These are phyloP conservation scores for Montipora cactus DNA, from an alignment of 64 coral and sea anemone genomes.

Conservation along the genomic window DNA sequence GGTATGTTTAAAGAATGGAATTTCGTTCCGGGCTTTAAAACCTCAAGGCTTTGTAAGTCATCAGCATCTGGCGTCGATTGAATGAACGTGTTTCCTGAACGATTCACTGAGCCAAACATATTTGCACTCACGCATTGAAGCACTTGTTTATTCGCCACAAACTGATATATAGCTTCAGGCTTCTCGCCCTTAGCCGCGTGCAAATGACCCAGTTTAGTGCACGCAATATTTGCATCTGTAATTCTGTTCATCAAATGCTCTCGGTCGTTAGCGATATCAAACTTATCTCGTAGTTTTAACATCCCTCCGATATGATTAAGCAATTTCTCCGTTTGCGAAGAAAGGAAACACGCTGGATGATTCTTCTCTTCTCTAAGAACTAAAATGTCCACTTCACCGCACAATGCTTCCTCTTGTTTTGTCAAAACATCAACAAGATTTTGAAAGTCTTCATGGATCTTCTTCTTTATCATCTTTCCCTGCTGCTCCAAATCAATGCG, in stretches of 20 bases:
- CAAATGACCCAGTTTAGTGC: conserved; percentile 54
- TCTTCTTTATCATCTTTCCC: conserved; percentile 41
- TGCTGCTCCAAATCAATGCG: conserved; percentile 44
- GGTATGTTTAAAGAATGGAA: conserved; percentile 69
- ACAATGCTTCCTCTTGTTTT: conserved; percentile 73
- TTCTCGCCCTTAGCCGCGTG: conserved; percentile 45
- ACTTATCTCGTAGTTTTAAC: conserved; percentile 58
- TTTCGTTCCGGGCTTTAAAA: conserved; percentile 62
- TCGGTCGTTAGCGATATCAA: conserved; percentile 63
- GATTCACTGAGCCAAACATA: conserved; percentile 61
- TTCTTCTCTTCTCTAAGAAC: conserved; percentile 57
- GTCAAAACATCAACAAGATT: conserved; percentile 77
- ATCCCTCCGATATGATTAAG: conserved; percentile 54
- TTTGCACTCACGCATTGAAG: conserved; percentile 73
- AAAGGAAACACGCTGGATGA: conserved; percentile 53
- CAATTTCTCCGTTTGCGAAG: conserved; percentile 43
- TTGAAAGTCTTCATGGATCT: conserved; percentile 71
- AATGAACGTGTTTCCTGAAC: conserved; percentile 1
- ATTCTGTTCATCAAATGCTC: conserved; percentile 73
- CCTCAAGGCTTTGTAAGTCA: conserved; percentile 35
- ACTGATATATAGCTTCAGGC: conserved; percentile 50
- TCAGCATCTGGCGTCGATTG: neutral
- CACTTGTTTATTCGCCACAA: conserved; percentile 61
- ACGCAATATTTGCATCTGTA: conserved; percentile 55
- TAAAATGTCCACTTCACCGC: conserved; percentile 64